phyloP scores from a whole-genome alignment of 2,113 vertebrate species.

The Pardalotus punctatus region DNA sequence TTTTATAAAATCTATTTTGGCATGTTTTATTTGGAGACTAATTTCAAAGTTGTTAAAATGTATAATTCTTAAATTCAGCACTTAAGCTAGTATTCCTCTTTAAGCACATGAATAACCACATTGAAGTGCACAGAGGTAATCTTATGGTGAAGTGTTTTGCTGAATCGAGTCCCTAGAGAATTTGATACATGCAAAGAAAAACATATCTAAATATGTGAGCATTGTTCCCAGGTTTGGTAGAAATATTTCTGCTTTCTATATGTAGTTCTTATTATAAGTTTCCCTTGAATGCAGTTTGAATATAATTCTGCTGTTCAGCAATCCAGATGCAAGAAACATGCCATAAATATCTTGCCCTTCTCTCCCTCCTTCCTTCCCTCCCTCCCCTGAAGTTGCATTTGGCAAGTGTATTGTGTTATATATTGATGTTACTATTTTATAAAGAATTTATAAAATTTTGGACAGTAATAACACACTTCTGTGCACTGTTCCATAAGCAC shows the following conservation, averaged over 20 bases:
- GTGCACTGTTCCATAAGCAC: background rate
- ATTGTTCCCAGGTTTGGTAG: background rate
- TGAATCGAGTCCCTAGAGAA: background rate
- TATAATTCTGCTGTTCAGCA: background rate
- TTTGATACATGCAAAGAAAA: background rate
- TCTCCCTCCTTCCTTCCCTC: background rate
- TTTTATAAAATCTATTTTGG: background rate
- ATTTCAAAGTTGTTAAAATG: background rate
- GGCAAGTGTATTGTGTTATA: background rate
- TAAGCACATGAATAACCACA: background rate
- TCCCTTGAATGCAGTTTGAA: constrained; percentile 14
- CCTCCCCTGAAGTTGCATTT: background rate
- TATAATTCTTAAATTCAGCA: background rate
- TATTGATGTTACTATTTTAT: background rate
- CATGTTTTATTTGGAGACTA: background rate
- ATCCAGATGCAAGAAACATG: background rate
- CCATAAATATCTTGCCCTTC: background rate
- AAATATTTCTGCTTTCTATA: background rate
- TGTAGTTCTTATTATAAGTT: background rate
- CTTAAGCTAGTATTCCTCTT: background rate
- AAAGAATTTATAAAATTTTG: background rate
- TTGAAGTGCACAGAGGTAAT: background rate
- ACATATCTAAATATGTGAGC: background rate
- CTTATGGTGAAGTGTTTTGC: background rate
- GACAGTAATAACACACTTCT: background rate